phyloP scores from a whole-genome alignment of 2,113 vertebrate genomes.

The Psophia crepitans region DNA sequence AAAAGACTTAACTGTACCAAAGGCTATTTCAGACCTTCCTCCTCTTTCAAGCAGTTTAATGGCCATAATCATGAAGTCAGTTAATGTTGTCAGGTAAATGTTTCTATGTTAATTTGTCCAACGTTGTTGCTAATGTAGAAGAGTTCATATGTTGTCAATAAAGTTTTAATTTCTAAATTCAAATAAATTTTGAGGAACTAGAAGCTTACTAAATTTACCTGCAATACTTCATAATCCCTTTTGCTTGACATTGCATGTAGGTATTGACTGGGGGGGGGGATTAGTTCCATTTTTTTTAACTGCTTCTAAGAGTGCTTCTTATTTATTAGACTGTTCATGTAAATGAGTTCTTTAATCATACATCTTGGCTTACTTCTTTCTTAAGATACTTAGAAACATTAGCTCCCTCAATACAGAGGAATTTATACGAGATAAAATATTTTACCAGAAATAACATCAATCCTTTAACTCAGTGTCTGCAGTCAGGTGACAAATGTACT shows the following conservation, averaged over 20 bases:
- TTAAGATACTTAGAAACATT: not conserved
- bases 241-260: not conserved
- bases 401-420: not conserved
- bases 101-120: not conserved
- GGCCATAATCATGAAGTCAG: constrained; percentile 76
- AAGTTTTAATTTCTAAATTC: not conserved
- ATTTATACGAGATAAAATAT: not conserved
- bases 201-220: not conserved
- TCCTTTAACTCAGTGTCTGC: not conserved
- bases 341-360: not conserved
- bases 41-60: constrained; percentile 84
- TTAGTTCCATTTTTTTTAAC: not conserved
- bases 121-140: not conserved
- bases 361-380: not conserved
- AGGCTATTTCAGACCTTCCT: constrained; percentile 81
- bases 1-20: constrained; percentile 74
- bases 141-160: not conserved
- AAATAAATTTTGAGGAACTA: not conserved
- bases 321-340: not conserved
- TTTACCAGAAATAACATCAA: not conserved
- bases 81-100: constrained; percentile 79
- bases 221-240: not conserved
- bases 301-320: not conserved
- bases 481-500: not conserved
- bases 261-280: not conserved